These are phyloP conservation scores for Tinamus guttatus DNA, from an alignment of 2,113 vertebrate genomes.

Conservation along the genomic window DNA sequence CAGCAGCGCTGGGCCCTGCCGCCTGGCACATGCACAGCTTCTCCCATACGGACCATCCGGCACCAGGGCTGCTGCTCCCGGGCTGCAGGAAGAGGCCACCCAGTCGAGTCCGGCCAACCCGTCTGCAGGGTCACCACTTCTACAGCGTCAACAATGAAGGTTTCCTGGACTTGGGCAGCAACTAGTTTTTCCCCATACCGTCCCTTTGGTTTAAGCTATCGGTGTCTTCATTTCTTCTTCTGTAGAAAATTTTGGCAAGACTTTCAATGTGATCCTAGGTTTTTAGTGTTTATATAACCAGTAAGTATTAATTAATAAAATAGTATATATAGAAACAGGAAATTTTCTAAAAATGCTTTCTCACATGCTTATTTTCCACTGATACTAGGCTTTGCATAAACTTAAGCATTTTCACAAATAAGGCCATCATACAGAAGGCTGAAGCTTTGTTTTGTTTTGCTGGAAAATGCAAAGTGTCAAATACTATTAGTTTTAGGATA, in stretches of 20 bases:
- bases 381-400: background rate
- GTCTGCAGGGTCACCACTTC: background rate
- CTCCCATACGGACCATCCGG: fast-evolving
- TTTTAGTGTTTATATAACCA: background rate
- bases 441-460: background rate
- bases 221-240: background rate
- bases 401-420: background rate
- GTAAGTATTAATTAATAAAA: background rate
- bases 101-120: background rate
- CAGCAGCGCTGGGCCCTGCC: fast-evolving
- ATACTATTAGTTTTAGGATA: background rate
- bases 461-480: background rate
- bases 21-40: background rate
- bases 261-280: background rate
- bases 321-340: background rate
- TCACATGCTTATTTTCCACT: background rate
- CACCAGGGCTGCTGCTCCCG: background rate
- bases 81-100: background rate
- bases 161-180: background rate
- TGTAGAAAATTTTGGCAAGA: background rate
- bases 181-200: background rate
- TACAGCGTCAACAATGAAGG: background rate
- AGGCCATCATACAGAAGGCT: background rate
- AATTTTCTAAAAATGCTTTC: background rate
- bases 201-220: background rate